Evolutionary conservation across 2,797 vertebrate genomes (phyloP).

Genomic region (Todus mexicanus): DNA sequence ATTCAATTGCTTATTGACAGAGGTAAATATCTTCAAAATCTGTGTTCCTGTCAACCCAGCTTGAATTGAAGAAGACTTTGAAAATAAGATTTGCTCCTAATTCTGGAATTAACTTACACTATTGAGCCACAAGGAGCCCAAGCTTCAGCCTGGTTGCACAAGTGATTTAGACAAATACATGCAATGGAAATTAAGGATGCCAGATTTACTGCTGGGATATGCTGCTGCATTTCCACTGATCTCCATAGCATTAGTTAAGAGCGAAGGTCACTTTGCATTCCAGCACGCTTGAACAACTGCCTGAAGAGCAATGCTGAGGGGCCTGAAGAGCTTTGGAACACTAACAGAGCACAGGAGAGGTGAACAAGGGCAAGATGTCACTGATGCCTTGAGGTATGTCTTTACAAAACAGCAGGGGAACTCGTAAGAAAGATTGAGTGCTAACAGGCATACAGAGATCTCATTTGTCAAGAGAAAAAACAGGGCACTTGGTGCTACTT

Average conservation of each 20-base stretch:
- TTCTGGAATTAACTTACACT: background rate
- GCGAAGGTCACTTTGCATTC: background rate
- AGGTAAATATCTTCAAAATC: background rate
- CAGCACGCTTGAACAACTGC: background rate
- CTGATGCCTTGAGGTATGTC: background rate
- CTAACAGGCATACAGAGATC: background rate
- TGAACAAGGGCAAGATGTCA: background rate
- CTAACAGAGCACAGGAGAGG: background rate
- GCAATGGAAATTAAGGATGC: background rate
- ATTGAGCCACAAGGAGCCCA: background rate
- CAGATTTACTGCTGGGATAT: conserved; percentile 34
- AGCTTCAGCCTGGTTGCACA: background rate
- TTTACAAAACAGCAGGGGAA: background rate
- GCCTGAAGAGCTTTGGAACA: background rate
- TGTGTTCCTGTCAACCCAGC: background rate
- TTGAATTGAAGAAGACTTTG: background rate
- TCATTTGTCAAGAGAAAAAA: background rate
- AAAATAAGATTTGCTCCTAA: background rate
- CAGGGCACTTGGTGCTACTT: background rate
- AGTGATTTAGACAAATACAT: background rate
- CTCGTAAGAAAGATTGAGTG: background rate
- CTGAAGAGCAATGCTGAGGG: background rate
- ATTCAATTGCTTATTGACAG: background rate
- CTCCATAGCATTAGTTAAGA: conserved; percentile 16
- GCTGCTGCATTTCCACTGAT: conserved; percentile 11